These are phyloP conservation scores for Melanotaenia duboulayi DNA, from an alignment of 2,113 vertebrate species.

Conservation along the genomic window DNA sequence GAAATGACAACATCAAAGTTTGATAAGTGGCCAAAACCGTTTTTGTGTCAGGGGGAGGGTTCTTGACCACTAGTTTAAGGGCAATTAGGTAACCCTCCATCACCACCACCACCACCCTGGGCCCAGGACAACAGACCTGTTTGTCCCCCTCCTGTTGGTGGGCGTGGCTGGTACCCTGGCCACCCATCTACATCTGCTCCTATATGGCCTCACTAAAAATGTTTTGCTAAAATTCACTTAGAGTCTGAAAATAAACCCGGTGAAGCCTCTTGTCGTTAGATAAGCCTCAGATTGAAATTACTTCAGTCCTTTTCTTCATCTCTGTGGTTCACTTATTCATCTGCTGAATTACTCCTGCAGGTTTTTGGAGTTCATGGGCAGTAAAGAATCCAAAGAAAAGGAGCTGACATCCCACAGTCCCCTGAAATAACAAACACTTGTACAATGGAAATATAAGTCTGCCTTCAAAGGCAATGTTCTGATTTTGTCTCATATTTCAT, in stretches of 20 bases:
- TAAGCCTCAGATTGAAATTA: constrained; percentile 36
- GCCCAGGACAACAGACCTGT: too few species aligned
- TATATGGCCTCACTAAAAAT: not conserved
- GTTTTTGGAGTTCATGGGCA: constrained; percentile 8
- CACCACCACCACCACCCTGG: too few species aligned
- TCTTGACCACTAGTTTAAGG: too few species aligned
- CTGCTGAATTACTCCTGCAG: not conserved
- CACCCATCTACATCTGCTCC: too few species aligned
- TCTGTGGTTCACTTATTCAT: too few species aligned
- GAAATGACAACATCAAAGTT: too few species aligned
- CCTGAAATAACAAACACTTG: not conserved
- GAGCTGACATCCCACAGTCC: not conserved
- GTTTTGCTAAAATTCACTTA: constrained; percentile 11
- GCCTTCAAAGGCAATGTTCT: constrained; percentile 38
- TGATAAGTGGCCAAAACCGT: too few species aligned
- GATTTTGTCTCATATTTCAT: constrained; percentile 20
- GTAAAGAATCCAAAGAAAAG: constrained; percentile 19
- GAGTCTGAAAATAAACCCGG: constrained; percentile 20
- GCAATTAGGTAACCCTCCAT: too few species aligned
- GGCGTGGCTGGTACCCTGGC: too few species aligned
- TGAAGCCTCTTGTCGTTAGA: constrained; percentile 12
- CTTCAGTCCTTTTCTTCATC: constrained; percentile 25
- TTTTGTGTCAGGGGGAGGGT: too few species aligned
- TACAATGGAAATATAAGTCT: not conserved
- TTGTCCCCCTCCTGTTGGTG: too few species aligned